These are phyloP conservation scores for Spinus olivaceus DNA, from an alignment of 2,797 vertebrate genomes.

Conservation along the genomic window DNA sequence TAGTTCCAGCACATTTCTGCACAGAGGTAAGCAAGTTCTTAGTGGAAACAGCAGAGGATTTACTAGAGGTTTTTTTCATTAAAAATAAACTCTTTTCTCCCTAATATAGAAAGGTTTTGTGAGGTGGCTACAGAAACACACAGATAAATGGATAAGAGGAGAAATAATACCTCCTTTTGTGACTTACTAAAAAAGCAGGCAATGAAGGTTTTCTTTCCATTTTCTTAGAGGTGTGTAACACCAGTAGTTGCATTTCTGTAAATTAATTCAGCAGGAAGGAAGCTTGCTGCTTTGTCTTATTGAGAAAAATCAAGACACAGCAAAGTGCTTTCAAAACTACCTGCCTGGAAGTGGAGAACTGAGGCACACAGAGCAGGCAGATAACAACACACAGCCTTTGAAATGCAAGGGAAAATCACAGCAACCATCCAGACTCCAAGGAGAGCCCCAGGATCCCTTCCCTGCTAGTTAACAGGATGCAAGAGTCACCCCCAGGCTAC, in stretches of 20 bases:
- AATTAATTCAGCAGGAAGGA: not conserved
- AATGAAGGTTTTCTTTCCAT: not conserved
- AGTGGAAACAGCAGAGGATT: not conserved
- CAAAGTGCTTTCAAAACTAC: not conserved
- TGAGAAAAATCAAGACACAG: not conserved
- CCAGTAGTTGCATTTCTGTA: not conserved
- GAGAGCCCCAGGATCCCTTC: conserved; percentile 27
- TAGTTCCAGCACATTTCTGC: conserved; percentile 29
- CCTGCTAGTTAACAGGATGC: not conserved
- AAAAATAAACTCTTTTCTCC: not conserved
- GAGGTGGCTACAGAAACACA: not conserved
- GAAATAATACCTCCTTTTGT: not conserved
- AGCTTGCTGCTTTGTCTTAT: not conserved
- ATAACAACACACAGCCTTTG: not conserved
- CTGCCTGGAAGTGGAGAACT: not conserved
- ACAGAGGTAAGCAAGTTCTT: not conserved
- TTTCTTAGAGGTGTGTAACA: not conserved
- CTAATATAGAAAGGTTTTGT: not conserved
- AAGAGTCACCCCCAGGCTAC: conserved; percentile 14
- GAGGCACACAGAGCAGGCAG: not conserved
- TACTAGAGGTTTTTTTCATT: not conserved
- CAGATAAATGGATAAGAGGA: not conserved
- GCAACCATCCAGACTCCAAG: not conserved
- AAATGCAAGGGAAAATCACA: not conserved
- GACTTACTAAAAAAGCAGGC: not conserved